Base-by-base conservation (phyloP, 2,888 invertebrate species). In the Alloscopus bannaensis region DNA sequence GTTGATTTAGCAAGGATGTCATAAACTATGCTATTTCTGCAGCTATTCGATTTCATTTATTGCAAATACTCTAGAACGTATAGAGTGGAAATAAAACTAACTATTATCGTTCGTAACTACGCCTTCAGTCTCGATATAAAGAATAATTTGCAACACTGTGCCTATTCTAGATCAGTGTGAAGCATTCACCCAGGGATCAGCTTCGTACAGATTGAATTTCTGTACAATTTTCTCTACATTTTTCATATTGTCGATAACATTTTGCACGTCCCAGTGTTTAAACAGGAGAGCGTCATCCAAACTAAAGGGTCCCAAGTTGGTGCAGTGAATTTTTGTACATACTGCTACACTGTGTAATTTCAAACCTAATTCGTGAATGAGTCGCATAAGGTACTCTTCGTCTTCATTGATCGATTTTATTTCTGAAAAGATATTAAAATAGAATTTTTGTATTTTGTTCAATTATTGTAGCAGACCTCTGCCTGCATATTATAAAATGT, bases 391-490 rank as follows among this genome's bases (percentile, higher is more conserved):
- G 87, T 93, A 95, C 55, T 90, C 89, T 83, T 94, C 94, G 85
- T 92, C 91, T 88, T 97, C 98, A 89, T 97, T 97, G 26, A 96
- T 91, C 42, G 93, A 91, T 87, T 96, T 94, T 29, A 98, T 89
- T 90, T 98, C 97, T 95, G 90, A 90, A 82, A 87, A 86, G 81
- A 86, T 81, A 83, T 52, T n/a, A n/a, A n/a, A n/a, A n/a, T n/a
- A n/a, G n/a, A n/a, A n/a, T n/a, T n/a, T n/a, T n/a, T n/a, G n/a
- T n/a, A n/a, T n/a, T n/a, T n/a, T n/a, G n/a, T n/a, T n/a, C n/a
- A n/a, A n/a, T n/a, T n/a, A n/a, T n/a, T n/a, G n/a, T n/a, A n/a
- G n/a, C n/a, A n/a, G n/a, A n/a, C n/a, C n/a, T n/a, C n/a, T n/a
- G n/a, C n/a, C n/a, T n/a, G n/a, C n/a, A n/a, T n/a, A n/a, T n/a